Percentiles rank a stretch among this genome's conserved stretches.
phyloP scores from a whole-genome alignment of 1,140 invertebrate species.

The Tetramorium simillimum region DNA sequence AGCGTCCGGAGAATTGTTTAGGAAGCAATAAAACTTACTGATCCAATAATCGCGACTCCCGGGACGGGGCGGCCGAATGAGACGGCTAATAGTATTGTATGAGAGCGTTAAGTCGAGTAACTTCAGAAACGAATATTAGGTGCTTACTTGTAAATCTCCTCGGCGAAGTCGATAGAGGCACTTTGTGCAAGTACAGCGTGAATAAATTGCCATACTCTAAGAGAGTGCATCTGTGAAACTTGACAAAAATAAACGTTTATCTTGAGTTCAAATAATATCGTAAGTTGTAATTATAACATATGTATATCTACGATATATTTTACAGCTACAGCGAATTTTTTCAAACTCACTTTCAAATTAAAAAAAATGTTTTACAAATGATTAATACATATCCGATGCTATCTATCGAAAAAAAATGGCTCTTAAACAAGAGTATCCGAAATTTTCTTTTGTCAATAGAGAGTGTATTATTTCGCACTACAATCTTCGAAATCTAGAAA shows the following conservation, averaged over 20 bases:
- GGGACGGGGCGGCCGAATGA: conserved; percentile 35
- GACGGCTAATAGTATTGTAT: conserved; percentile 58
- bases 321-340: neutral
- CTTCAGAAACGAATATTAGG: conserved; percentile 40
- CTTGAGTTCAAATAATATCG: conserved; percentile 6
- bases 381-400: neutral
- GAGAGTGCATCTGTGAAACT: conserved; percentile 3
- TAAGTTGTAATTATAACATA: neutral
- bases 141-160: conserved; percentile 45
- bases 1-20: conserved; percentile 60
- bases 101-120: conserved; percentile 32
- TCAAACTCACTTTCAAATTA: neutral
- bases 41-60: conserved; percentile 60
- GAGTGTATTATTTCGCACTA: neutral
- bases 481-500: neutral
- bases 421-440: neutral
- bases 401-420: neutral
- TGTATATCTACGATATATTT: neutral
- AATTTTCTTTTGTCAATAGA: neutral
- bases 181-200: conserved; percentile 6
- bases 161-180: conserved; percentile 16
- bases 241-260: neutral
- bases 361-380: neutral
- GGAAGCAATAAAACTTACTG: conserved; percentile 61
- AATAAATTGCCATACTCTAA: conserved; percentile 17